phyloP scores from a whole-genome alignment of 2,888 invertebrate species.

The Temnothorax rugatulus region DNA sequence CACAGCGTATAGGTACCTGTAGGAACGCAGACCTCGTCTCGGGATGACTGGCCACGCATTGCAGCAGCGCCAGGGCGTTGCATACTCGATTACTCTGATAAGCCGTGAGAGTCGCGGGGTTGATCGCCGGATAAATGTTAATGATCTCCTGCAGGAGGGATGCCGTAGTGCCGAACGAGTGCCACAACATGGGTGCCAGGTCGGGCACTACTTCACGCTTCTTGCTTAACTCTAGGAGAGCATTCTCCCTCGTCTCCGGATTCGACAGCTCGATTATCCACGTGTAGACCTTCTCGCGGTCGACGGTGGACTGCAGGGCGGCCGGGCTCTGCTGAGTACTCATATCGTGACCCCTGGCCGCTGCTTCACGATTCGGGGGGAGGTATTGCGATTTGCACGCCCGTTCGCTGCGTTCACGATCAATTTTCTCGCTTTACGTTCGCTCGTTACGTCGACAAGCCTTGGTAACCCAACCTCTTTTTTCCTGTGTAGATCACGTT shows the following conservation, averaged over 20 bases:
- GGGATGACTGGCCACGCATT: conserved; percentile 99
- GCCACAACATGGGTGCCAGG: conserved; percentile 99
- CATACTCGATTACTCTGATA: conserved; percentile 99
- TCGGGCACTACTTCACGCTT: conserved; percentile 97
- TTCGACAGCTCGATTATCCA: conserved; percentile 97
- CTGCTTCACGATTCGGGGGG: not conserved
- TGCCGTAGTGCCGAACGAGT: conserved; percentile 98
- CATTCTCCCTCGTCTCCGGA: conserved; percentile 98
- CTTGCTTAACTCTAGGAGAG: conserved; percentile 97
- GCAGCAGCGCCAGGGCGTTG: conserved; percentile 98
- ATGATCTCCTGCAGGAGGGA: conserved; percentile 99
- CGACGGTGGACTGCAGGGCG: conserved; percentile 90
- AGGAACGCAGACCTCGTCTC: conserved; percentile 98
- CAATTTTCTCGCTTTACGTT: not conserved
- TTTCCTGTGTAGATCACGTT: not conserved
- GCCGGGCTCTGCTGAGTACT: conserved; percentile 93
- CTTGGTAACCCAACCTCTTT: not conserved
- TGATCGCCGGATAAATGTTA: conserved; percentile 99
- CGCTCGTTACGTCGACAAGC: not conserved
- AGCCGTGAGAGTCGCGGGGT: conserved; percentile 98
- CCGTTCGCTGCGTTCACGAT: not conserved
- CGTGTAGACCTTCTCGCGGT: conserved; percentile 95
- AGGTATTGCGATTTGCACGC: not conserved
- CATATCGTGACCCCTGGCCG: conserved; percentile 86
- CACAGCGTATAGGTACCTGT: conserved; percentile 84